Conservation (phyloP, 2,888 invertebrate species). For the Brenthis hecate region DNA sequence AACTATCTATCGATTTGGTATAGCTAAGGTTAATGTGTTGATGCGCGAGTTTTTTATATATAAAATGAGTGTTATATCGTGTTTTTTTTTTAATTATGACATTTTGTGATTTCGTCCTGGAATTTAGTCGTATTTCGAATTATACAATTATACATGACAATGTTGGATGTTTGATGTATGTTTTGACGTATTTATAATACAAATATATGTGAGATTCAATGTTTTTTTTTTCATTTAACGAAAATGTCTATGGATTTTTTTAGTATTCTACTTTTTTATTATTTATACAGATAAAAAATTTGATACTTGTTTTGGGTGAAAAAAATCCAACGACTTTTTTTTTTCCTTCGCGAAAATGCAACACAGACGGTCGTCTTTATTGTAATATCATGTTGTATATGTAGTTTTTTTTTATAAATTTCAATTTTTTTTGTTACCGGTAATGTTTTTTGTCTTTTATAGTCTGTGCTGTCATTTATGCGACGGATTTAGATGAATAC, state of each 20-base stretch:
- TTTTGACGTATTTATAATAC: slow-evolving; percentile 66
- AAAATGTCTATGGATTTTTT: slow-evolving; percentile 46
- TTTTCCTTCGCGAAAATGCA: slow-evolving; percentile 73
- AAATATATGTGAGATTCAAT: slow-evolving; percentile 60
- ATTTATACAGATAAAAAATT: slow-evolving; percentile 42
- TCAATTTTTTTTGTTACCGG: slow-evolving; percentile 32
- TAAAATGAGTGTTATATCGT: background rate
- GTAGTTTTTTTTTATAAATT: slow-evolving; percentile 25
- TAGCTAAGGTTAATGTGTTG: slow-evolving; percentile 11
- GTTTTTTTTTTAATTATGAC: slow-evolving; percentile 15
- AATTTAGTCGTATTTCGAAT: slow-evolving; percentile 17
- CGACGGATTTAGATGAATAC: slow-evolving; percentile 54
- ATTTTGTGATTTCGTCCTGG: slow-evolving; percentile 12
- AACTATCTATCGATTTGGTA: slow-evolving; percentile 12
- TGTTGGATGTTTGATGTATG: slow-evolving; percentile 59
- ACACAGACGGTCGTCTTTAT: slow-evolving; percentile 74
- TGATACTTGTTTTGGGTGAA: background rate
- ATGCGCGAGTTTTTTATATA: background rate
- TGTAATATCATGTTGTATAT: slow-evolving; percentile 40
- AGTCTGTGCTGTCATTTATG: slow-evolving; percentile 81
- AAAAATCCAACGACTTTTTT: slow-evolving; percentile 33
- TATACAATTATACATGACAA: slow-evolving; percentile 51
- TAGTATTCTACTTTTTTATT: slow-evolving; percentile 15
- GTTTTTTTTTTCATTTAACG: slow-evolving; percentile 43
- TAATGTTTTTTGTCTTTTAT: slow-evolving; percentile 51